Base-by-base conservation (phyloP, 2,797 vertebrate species). In the Enteromius treurensis region DNA sequence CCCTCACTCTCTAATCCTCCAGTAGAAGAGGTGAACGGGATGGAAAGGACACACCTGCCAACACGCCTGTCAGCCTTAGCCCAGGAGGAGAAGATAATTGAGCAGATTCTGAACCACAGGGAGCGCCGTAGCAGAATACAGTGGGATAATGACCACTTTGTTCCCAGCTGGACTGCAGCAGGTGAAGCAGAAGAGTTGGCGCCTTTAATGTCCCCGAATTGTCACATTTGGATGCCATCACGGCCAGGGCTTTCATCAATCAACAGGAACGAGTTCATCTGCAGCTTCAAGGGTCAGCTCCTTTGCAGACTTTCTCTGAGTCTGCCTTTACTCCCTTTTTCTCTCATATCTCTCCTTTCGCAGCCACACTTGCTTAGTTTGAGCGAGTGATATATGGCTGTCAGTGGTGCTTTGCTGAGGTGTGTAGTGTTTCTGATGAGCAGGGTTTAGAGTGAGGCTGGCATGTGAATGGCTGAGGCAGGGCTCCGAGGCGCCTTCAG, bases 11-110 rank as follows among this genome's bases (percentile, higher is more conserved):
- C 90, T 94, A 91, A 94, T 94, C 92, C 90, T 90, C 89, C 88
- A 89, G 91, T 86, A 82, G 47, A 84, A 90, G 89, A 89, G 92
- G 90, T 88, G 91, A 91, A 89, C 80, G 71, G 79, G 76, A 88
- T 90, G 89, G 89, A 93, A 92, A 93, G 92, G 92, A 93, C 92
- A 92, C 90, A 91, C 90, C 93, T 94, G 93, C 92, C 94, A 93
- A 91, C 93, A 60, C 83, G 88, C 89, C 91, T 94, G 94, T 93
- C 93, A 93, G 92, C 87, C 74, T 87, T 86, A 77, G 85, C 74
- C 81, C 85, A 84, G 89, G 90, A 90, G 89, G 88, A 77, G 88
- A 87, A 87, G 90, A 93, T 94, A 94, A 94, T 94, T 94, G 93
- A 93, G 91, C 91, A 40, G 78, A 84, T 83, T 87, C 74, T 80